These are phyloP conservation scores for Gobionotothen gibberifrons DNA, from an alignment of 2,797 vertebrate species.

Conservation along the genomic window DNA sequence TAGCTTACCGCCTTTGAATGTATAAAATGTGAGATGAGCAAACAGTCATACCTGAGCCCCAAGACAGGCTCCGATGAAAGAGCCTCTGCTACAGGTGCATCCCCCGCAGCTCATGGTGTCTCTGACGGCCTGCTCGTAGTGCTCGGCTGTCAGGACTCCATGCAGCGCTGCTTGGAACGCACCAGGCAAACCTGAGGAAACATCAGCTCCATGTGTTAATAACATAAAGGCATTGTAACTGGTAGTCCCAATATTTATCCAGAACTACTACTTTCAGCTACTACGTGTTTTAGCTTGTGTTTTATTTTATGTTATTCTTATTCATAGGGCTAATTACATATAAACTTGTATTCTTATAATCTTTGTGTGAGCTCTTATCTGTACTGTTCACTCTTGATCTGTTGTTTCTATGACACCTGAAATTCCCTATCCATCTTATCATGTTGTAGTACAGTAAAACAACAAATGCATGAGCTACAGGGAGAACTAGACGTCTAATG, in stretches of 20 bases:
- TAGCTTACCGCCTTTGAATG: no score
- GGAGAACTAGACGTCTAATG: not conserved
- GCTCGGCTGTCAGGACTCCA: conserved; percentile 80
- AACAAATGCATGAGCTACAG: not conserved
- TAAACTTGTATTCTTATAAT: no score
- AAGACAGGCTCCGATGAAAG: conserved; percentile 84
- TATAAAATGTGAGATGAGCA: not conserved
- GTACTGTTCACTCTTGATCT: no score
- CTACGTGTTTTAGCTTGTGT: no score
- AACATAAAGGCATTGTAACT: not conserved
- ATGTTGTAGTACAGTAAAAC: not conserved
- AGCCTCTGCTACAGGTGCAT: conserved; percentile 84
- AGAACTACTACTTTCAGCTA: no score
- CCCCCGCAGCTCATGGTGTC: conserved; percentile 84
- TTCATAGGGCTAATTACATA: no score
- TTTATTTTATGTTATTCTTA: no score
- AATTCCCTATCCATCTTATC: no score
- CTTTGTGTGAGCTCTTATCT: no score
- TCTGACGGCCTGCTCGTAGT: conserved; percentile 77
- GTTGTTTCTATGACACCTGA: no score
- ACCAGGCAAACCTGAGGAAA: conserved; percentile 82
- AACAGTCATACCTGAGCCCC: conserved; percentile 79
- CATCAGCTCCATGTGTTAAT: conserved; percentile 6
- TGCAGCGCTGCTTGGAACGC: conserved; percentile 85
- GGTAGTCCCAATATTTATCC: not conserved